Evolutionary conservation across 1,140 invertebrate genomes (phyloP), one percentile per base, ranked within the genome.

Genomic region (Calosoma granatense): DNA sequence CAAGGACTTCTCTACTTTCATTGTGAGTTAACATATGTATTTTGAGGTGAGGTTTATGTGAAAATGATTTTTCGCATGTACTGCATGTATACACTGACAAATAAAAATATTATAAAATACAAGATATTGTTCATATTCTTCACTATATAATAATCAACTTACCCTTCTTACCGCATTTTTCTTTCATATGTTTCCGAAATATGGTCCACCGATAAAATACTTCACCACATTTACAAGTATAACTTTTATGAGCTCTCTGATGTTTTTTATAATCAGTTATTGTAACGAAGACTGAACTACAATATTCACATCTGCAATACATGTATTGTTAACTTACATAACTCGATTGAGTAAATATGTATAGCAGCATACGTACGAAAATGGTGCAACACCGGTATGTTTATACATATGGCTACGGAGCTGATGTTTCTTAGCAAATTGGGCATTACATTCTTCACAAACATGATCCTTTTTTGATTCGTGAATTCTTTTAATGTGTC

Each of bases 61-160:
- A 72, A 60, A 75, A 77, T 17, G 60, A 61, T 65, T 69, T 74
- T 19, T 70, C 63, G 63, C 76, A 78, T 20, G 72, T 68, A 61
- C 72, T 58, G 67, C 76, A 78, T 54, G 71, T 67, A 60, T 65
- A 74, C 63, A 71, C 75, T 78, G 67, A 62, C 74, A 68, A 62
- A 71, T 47, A 56, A 59, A 56, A 53, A 57, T 52, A 26, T 58
- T 55, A n/a, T n/a, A n/a, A n/a, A 17, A 54, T 57, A 36, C 52
- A 41, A 47, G n/a, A n/a, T n/a, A n/a, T n/a, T n/a, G n/a, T n/a
- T n/a, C n/a, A n/a, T n/a, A n/a, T n/a, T n/a, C n/a, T n/a, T n/a
- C n/a, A n/a, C n/a, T n/a, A n/a, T 9, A 36, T 36, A n/a, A 9
- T 36, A n/a, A 36, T 36, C 26, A 36, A 36, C n/a, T 36, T 6